These are phyloP conservation scores for Coregonus sp. DNA, from an alignment of 2,797 vertebrate genomes.

Conservation along the genomic window DNA sequence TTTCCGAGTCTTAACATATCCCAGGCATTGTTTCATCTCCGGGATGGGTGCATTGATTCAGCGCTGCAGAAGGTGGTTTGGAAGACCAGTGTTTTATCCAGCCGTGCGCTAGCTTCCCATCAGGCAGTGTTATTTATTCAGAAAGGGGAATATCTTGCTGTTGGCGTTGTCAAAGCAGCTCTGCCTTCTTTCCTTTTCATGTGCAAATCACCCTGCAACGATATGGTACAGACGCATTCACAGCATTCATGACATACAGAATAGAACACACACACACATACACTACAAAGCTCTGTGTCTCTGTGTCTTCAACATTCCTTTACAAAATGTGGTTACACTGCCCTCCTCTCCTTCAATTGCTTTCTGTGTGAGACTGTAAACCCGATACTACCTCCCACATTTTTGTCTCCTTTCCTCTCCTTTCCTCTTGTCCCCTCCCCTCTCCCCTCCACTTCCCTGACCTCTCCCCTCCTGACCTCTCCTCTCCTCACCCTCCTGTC, in stretches of 20 bases:
- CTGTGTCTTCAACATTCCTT: background rate
- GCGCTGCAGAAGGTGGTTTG: conserved; percentile 29
- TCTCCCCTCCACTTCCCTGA: background rate
- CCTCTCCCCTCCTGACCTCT: background rate
- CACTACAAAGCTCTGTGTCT: conserved; percentile 1
- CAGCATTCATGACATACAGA: background rate
- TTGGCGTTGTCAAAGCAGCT: conserved; percentile 47
- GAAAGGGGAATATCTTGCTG: conserved; percentile 46
- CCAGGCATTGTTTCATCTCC: conserved; percentile 33
- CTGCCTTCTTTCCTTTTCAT: conserved; percentile 47
- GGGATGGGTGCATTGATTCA: conserved; percentile 42
- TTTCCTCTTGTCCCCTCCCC: background rate
- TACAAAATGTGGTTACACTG: background rate
- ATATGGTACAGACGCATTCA: conserved; percentile 6
- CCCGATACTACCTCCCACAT: background rate
- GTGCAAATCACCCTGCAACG: conserved; percentile 38
- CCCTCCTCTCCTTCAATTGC: background rate
- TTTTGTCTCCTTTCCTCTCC: background rate
- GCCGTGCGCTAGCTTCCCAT: conserved; percentile 30
- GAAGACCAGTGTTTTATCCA: conserved; percentile 36
- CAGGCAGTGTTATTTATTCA: conserved; percentile 45
- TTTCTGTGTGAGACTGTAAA: too few species aligned
- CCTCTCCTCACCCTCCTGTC: conserved; percentile 11
- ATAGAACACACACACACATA: background rate
- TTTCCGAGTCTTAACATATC: conserved; percentile 33